phyloP scores from a whole-genome alignment of 2,113 vertebrate species.

The Gallinago paraguaiae region DNA sequence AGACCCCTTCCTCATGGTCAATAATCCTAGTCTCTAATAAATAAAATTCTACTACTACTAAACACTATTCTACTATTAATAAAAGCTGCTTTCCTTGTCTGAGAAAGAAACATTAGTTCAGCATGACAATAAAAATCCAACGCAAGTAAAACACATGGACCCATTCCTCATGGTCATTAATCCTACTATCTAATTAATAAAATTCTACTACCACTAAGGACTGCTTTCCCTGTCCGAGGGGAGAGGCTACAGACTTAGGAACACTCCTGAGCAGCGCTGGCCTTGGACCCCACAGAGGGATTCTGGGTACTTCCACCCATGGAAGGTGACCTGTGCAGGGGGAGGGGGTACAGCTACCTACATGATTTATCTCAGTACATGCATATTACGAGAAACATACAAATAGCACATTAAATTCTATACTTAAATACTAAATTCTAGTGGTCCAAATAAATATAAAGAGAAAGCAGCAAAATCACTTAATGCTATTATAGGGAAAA shows the following conservation, averaged over 20 bases:
- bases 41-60: neutral
- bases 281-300: too few relatives aligned
- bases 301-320: too few relatives aligned
- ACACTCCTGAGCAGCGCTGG: fast-evolving
- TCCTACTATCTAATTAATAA: neutral
- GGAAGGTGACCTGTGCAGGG: too few relatives aligned
- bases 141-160: neutral
- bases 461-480: neutral
- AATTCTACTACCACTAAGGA: too few relatives aligned
- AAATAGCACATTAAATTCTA: neutral
- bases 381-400: neutral
- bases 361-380: neutral
- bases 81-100: neutral
- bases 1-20: too few relatives aligned
- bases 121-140: neutral
- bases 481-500: neutral
- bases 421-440: neutral
- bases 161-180: neutral
- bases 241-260: neutral
- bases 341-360: fast-evolving
- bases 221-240: neutral
- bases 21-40: neutral
- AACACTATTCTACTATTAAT: neutral
- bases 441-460: neutral
- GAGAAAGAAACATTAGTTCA: neutral